phyloP scores from a whole-genome alignment of 2,113 vertebrate species.

The Neoarius graeffei region DNA sequence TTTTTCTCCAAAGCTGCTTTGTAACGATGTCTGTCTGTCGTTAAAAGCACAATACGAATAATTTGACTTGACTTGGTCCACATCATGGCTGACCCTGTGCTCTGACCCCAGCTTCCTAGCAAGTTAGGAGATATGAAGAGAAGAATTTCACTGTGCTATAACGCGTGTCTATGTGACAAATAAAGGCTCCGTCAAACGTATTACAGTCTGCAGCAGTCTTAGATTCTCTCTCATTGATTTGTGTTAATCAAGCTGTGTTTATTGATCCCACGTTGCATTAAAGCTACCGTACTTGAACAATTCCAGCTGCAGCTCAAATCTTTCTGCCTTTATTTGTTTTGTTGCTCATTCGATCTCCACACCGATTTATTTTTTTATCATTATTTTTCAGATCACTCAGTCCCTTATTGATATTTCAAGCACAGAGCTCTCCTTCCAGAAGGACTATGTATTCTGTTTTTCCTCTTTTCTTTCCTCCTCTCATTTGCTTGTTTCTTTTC shows the following conservation, averaged over 20 bases:
- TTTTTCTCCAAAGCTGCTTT: too few relatives aligned
- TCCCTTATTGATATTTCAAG: background rate
- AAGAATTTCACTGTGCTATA: too few relatives aligned
- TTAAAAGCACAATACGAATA: too few relatives aligned
- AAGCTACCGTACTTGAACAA: background rate
- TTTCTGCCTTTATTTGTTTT: background rate
- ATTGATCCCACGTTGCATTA: background rate
- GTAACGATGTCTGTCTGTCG: too few relatives aligned
- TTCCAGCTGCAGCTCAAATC: conserved; percentile 7
- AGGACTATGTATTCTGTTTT: background rate
- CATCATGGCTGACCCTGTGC: too few relatives aligned
- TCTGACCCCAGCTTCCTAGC: too few relatives aligned
- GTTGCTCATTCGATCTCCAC: background rate
- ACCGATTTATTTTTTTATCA: background rate
- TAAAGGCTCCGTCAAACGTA: too few relatives aligned
- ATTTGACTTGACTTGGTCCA: too few relatives aligned
- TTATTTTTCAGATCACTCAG: background rate
- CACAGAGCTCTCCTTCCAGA: conserved; percentile 1
- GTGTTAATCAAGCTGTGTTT: conserved; percentile 10
- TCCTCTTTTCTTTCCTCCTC: background rate
- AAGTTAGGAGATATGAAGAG: too few relatives aligned
- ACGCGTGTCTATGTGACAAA: too few relatives aligned
- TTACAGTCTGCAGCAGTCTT: background rate
- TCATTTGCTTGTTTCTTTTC: conserved; percentile 16
- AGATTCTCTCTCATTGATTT: background rate